A percentile compares a stretch with the other conserved stretches of the same genome.
Evolutionary conservation across 2,113 vertebrate species (phyloP).

Genomic region (Peucedramus taeniatus): DNA sequence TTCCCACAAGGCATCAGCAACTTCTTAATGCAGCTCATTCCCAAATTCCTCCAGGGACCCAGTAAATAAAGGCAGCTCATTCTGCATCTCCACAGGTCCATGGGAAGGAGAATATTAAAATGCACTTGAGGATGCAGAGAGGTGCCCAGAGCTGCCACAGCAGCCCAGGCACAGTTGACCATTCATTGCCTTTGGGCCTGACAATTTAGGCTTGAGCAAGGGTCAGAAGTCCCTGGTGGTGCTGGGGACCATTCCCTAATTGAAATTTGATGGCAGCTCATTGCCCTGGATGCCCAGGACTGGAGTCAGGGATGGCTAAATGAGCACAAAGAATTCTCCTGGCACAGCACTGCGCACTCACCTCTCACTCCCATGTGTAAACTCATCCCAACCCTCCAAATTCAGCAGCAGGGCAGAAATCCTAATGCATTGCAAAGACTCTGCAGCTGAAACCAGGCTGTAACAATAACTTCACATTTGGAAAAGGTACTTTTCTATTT

Average conservation of each 20-base stretch:
- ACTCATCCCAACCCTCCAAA: background rate
- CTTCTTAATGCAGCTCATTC: conserved; percentile 35
- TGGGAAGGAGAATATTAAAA: background rate
- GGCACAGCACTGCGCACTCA: background rate
- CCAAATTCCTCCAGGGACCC: background rate
- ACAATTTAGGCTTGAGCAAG: background rate
- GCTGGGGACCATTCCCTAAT: background rate
- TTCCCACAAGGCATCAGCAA: conserved; percentile 28
- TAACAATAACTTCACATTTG: background rate
- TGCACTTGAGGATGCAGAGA: background rate
- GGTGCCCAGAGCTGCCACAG: background rate
- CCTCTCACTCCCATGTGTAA: background rate
- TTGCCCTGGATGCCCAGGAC: background rate
- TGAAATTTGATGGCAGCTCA: background rate
- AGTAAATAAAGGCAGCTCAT: background rate
- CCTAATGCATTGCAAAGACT: background rate
- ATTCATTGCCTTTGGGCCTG: background rate
- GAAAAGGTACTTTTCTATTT: background rate
- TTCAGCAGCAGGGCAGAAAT: background rate
- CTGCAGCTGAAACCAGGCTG: background rate
- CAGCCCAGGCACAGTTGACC: background rate
- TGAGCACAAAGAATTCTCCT: background rate
- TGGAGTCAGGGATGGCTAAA: background rate
- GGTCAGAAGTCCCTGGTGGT: background rate
- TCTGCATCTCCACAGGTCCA: background rate